Percentiles rank a stretch among this genome's conserved stretches.
These are phyloP conservation scores for Apodemus agrarius DNA, from an alignment of 2,797 vertebrate genomes.

Conservation along the genomic window DNA sequence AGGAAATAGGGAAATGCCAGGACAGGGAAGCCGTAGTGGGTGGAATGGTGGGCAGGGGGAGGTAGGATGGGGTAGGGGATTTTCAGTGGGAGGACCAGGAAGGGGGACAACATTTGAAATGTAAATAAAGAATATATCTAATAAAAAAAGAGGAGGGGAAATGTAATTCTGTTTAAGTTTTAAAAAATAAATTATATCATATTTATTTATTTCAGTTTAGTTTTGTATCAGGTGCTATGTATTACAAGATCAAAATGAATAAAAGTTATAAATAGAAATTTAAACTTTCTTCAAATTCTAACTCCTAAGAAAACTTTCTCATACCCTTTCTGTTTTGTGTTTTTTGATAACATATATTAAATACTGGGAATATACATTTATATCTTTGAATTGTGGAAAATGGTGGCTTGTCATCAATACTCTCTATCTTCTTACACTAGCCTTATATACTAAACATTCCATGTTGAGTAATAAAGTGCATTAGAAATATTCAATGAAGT, in stretches of 20 bases:
- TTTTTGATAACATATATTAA: too few species aligned
- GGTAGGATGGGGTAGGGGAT: too few species aligned
- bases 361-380: too few species aligned
- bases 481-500: neutral
- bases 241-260: neutral
- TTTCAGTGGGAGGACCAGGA: too few species aligned
- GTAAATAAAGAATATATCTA: too few species aligned
- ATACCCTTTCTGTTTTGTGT: neutral
- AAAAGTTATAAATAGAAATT: neutral
- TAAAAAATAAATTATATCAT: neutral
- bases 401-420: neutral
- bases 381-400: neutral
- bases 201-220: neutral
- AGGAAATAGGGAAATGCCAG: neutral
- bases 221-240: neutral
- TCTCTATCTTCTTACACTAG: neutral
- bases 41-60: too few species aligned
- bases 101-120: too few species aligned
- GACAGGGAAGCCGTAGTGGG: too few species aligned
- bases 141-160: neutral
- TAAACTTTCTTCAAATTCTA: neutral
- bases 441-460: neutral
- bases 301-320: neutral
- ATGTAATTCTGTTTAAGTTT: neutral
- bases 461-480: conserved; percentile 6